Base-by-base conservation (phyloP, 2,797 vertebrate species). In the Cynodonichthys magdalenae region DNA sequence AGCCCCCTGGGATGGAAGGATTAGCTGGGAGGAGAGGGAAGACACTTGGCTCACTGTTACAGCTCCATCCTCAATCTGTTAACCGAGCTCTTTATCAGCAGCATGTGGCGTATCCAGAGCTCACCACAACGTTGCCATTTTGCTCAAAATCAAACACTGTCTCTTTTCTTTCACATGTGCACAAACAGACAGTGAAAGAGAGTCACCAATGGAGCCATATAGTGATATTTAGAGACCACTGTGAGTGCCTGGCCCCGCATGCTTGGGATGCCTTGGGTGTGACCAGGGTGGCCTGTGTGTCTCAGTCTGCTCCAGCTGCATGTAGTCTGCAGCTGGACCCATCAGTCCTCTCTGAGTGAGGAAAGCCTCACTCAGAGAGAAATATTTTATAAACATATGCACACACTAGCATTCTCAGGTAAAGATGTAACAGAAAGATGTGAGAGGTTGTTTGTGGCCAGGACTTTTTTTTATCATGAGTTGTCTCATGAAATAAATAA, bases 221-320 rank as follows among this genome's bases (percentile, higher is more conserved):
- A 50, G 84, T 75, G 84, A 76, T 84, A 87, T 90, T 89, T 71
- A 73, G 84, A 90, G 83, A 83, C 79, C 82, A 59, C 82, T 81
- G 63, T 64, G 68, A 80, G 74, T 60, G 81, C 72, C 66, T 75
- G 82, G 82, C 69, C 70, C 81, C 74, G 87, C 89, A 52, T 92
- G 87, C 84, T 64, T 88, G 72, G 71, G 83, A 92, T 91, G 88
- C 90, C 84, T 87, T 80, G 87, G 87, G 89, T 87, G 89, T 87
- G 87, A 85, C 87, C 80, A 49, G 75, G 62, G 79, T 81, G 89
- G 82, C 83, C 78, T 69, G 53, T 64, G 53, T 76, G 56, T 70
- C 55, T 53, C 67, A 62, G 11, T 55, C 83, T 59, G 48, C 49
- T 77, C 77, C 86, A 86, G 87, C 81, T 84, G 88, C 70, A 53